Evolutionary conservation across 2,113 vertebrate genomes (phyloP), one percentile per base, ranked within the genome.

Genomic region (Danionella cerebrum): DNA sequence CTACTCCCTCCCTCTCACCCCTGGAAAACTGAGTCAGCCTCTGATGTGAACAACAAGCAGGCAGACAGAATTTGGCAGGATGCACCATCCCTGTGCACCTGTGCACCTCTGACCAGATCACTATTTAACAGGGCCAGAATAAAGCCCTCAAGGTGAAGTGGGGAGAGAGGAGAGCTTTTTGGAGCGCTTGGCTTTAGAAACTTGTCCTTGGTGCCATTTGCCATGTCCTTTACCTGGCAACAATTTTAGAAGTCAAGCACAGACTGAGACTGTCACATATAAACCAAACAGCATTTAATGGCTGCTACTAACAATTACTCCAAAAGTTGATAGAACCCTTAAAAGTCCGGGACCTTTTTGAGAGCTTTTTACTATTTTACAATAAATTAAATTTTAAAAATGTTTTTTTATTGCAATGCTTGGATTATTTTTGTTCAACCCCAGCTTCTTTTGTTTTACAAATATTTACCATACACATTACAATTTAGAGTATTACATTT

Each of bases 151-250:
- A 45, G 71, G 52, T 53, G 74, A 62, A 42, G 16, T 59, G 77
- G 71, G 70, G 66, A 67, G 81, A 71, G 44, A 76, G 80, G 79
- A 38, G 16, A 52, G 31, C 67, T 72, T 80, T n/a, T 84, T 78
- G 76, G 77, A 77, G 75, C 59, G 69, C 75, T 79, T n/a, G 66
- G 59, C 77, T 76, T 76, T 87, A 80, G 83, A 82, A 82, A 54
- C 35, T 59, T 14, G 18, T 69, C 75, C 59, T 71, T 16, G 45
- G 53, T 24, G 63, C 70, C 62, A 47, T 71, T 68, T 79, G 84
- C 85, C 84, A 86, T 79, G 78, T 83, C 74, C 74, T 70, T 72
- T 85, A 63, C 57, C 72, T 85, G 82, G 79, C 79, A 73, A 65
- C 75, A 73, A 77, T 80, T 79, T 78, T 79, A 84, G 77, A 74